Base-by-base conservation (phyloP, 1,140 invertebrate species). In the Lepeophtheirus salmonis region DNA sequence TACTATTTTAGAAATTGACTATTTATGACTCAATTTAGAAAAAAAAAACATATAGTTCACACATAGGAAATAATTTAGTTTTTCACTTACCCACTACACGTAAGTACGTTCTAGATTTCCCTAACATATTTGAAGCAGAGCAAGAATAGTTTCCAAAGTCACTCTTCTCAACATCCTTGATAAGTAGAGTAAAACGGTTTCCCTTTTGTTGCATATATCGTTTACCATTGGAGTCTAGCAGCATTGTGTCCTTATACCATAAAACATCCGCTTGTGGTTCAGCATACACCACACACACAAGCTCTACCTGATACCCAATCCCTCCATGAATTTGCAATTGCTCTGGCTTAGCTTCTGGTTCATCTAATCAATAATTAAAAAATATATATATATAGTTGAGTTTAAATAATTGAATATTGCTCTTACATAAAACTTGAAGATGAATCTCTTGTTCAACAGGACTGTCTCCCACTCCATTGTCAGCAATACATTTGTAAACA, bases 281-380 rank as follows among this genome's bases (percentile, higher is more conserved):
- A 3, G 83, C 73, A 55, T 77, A 76, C 10, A 85, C 79, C 14
- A 70, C 72, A 63, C 83, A 86, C 50, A 80, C 74, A 6, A 87
- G 68, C 53, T 80, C 78, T 1, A 79, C 77, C 48, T 80, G 74
- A 16, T 81, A 70, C 0, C 78, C 79, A 0, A 81, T 71, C 1
- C 80, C 77, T 1, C 80, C 80, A 67, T 86, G 83, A 3, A 85
- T 76, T 76, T 82, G 83, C 0, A 24, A 20, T 3, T 24, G 52
- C 16, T 54, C 52, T 21, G 78, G 73, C 18, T 73, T 72, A 10
- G 85, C 74, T 64, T 81, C 81, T 0, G 84, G 83, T 2, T 80
- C 77, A 71, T 84, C 83, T 86, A 65, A 53, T n/a, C n/a, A 72
- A 67, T 68, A 65, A 58, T 66, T 60, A 65, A 25, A 49, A 25